Percentiles rank a stretch among this genome's conserved stretches.
These are phyloP conservation scores for Cuniculus paca DNA, from an alignment of 2,797 vertebrate species.

Conservation along the genomic window DNA sequence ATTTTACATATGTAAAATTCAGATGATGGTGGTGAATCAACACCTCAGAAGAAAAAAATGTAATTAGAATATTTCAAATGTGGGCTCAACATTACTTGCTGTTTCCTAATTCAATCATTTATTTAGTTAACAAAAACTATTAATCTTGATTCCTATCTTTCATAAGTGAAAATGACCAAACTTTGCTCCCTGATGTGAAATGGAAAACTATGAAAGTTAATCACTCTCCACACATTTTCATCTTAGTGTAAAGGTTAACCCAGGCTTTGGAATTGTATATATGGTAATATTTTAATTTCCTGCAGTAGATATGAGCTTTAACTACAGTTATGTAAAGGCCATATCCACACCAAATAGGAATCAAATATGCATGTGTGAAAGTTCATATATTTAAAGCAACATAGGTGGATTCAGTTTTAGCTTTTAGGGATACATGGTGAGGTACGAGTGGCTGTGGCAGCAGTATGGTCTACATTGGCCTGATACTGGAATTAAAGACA, in stretches of 20 bases:
- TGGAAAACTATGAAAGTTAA: neutral
- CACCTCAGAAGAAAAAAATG: neutral
- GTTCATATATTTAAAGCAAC: neutral
- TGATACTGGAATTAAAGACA: slow-evolving; percentile 7
- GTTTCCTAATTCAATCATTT: slow-evolving; percentile 25
- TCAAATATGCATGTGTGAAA: neutral
- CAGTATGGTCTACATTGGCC: neutral
- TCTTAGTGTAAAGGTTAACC: neutral
- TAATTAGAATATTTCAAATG: neutral
- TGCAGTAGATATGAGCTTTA: neutral
- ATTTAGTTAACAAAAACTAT: neutral
- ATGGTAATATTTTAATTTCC: neutral
- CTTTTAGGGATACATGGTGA: neutral
- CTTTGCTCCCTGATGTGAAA: neutral
- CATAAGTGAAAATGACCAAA: slow-evolving; percentile 21
- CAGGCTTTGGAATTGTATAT: neutral
- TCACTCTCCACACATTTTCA: neutral
- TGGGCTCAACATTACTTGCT: neutral
- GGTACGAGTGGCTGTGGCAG: neutral
- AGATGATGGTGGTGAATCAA: neutral
- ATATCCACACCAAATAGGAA: neutral
- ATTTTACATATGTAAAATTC: neutral
- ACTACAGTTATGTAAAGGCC: neutral
- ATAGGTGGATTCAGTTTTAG: neutral
- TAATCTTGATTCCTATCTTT: neutral